Evolutionary conservation across 2,113 vertebrate genomes (phyloP).

Genomic region (Halichoerus grypus): DNA sequence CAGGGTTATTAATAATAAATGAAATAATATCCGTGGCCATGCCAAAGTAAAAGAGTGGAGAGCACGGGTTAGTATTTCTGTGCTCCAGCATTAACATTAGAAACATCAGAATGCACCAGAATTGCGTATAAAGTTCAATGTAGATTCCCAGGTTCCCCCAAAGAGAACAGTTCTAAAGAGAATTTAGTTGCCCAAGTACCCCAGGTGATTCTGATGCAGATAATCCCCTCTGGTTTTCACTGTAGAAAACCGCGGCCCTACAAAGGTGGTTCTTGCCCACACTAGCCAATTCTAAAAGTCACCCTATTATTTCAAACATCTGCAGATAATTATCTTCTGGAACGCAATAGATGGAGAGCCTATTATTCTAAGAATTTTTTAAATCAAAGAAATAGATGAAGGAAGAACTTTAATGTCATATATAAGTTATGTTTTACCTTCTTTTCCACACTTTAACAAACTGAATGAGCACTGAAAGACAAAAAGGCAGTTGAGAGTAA

Average conservation of each 20-base stretch:
- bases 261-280: neutral
- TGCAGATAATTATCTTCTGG: neutral
- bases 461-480: neutral
- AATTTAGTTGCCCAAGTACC: neutral
- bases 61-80: neutral
- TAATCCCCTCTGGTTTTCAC: too few species aligned
- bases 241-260: neutral
- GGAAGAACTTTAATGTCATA: neutral
- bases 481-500: constrained; percentile 13
- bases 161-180: neutral
- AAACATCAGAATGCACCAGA: neutral
- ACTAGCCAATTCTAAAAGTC: neutral
- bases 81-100: neutral
- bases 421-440: constrained; percentile 4
- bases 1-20: neutral
- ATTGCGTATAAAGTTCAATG: neutral
- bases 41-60: neutral
- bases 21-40: neutral
- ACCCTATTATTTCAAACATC: neutral
- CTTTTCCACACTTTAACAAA: constrained; percentile 15
- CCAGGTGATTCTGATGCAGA: neutral
- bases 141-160: neutral
- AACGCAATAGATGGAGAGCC: neutral
- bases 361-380: neutral
- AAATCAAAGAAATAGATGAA: constrained; percentile 50